Conservation (phyloP, 2,113 vertebrate species). For the Muscicapa adusta region DNA sequence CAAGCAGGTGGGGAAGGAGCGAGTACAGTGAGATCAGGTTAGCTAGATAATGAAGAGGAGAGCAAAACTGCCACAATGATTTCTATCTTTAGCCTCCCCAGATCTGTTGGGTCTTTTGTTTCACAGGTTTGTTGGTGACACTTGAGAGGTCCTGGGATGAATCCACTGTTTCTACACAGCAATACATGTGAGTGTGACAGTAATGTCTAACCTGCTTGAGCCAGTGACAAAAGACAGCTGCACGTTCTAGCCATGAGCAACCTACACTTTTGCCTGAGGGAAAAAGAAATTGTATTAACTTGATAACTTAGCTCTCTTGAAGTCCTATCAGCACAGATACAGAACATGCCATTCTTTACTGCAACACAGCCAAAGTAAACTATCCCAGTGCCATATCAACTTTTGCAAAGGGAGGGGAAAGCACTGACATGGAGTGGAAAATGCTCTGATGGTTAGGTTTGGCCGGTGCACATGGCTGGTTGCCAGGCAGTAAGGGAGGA, state of each 20-base stretch:
- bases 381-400: slow-evolving; percentile 13
- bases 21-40: neutral
- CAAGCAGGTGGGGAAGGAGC: neutral
- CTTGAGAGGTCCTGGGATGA: neutral
- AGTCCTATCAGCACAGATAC: slow-evolving; percentile 30
- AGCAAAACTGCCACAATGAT: neutral
- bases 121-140: neutral
- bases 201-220: neutral
- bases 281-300: neutral
- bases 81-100: neutral
- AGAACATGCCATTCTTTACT: slow-evolving; percentile 14
- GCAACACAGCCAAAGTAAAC: slow-evolving; percentile 25
- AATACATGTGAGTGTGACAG: neutral
- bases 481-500: neutral
- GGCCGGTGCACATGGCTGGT: neutral
- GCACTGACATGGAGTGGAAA: neutral
- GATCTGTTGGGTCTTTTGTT: neutral
- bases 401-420: slow-evolving; percentile 15
- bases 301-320: neutral
- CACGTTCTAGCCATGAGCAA: neutral
- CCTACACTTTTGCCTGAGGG: neutral
- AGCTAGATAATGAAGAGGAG: neutral
- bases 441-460: neutral
- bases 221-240: neutral
- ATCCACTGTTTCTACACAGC: neutral